A percentile compares a stretch with the other conserved stretches of the same genome.
phyloP scores from a whole-genome alignment of 2,888 invertebrate species.

The Nematopogon swammerdamellus region DNA sequence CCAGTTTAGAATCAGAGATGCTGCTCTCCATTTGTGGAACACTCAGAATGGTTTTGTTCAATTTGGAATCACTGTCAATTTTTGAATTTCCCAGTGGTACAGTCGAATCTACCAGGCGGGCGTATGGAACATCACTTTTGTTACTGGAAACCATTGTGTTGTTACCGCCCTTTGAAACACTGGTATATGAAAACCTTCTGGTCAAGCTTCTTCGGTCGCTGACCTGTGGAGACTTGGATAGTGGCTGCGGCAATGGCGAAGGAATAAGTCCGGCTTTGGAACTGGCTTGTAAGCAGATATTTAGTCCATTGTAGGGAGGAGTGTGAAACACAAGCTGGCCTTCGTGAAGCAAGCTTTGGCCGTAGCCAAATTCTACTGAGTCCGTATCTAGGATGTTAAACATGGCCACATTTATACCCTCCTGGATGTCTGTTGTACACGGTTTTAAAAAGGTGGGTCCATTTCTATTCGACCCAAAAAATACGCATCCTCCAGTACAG shows the following conservation, averaged over 20 bases:
- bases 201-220: slow-evolving; percentile 42
- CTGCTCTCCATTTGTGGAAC: slow-evolving; percentile 73
- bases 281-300: slow-evolving; percentile 71
- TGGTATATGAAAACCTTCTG: slow-evolving; percentile 46
- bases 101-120: slow-evolving; percentile 71
- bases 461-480: slow-evolving; percentile 91
- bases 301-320: slow-evolving; percentile 78
- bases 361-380: slow-evolving; percentile 85
- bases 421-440: slow-evolving; percentile 72
- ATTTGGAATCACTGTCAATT: slow-evolving; percentile 69
- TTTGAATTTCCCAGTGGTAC: slow-evolving; percentile 54
- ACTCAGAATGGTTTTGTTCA: slow-evolving; percentile 54
- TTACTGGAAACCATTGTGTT: slow-evolving; percentile 41
- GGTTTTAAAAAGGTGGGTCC: slow-evolving; percentile 88
- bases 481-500: slow-evolving; percentile 91
- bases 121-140: slow-evolving; percentile 73
- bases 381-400: slow-evolving; percentile 68
- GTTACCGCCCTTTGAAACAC: slow-evolving; percentile 42
- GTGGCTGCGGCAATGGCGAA: slow-evolving; percentile 37
- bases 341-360: slow-evolving; percentile 88
- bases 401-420: slow-evolving; percentile 79
- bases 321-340: slow-evolving; percentile 87
- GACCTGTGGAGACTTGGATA: slow-evolving; percentile 39
- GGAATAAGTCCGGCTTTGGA: slow-evolving; percentile 39
- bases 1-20: slow-evolving; percentile 80